A percentile compares a stretch with the other conserved stretches of the same genome.
Evolutionary conservation across 1,140 invertebrate species (phyloP).

Genomic region (Doryteuthis pealeii): DNA sequence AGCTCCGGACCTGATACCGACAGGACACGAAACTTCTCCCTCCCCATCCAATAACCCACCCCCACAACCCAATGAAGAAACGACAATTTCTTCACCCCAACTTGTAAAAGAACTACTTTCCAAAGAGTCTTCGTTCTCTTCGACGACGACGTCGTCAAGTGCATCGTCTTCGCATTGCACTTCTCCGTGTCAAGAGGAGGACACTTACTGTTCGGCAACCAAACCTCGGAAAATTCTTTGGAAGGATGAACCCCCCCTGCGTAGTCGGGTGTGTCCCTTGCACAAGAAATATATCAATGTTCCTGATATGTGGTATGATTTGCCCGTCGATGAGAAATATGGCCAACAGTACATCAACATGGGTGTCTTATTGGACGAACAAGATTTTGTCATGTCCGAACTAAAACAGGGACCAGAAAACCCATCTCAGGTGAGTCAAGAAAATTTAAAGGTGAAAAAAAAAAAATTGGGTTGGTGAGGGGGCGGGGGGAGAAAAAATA

Average conservation of each 20-base stretch:
- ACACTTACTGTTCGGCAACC: neutral
- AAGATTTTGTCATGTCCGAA: slow-evolving; percentile 49
- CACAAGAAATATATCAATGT: slow-evolving; percentile 46
- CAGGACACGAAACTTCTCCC: neutral
- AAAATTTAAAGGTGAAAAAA: too few species aligned
- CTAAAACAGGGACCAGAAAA: slow-evolving; percentile 47
- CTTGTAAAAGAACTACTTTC: neutral
- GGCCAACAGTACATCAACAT: slow-evolving; percentile 46
- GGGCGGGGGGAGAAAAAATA: too few species aligned
- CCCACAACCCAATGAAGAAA: neutral
- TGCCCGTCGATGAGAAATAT: slow-evolving; percentile 53
- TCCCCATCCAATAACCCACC: neutral
- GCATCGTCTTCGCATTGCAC: neutral
- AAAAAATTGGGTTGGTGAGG: too few species aligned
- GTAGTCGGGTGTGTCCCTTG: neutral
- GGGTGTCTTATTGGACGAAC: slow-evolving; percentile 48
- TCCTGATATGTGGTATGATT: slow-evolving; percentile 51
- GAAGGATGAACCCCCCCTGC: slow-evolving; percentile 34
- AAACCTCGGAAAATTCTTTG: slow-evolving; percentile 40
- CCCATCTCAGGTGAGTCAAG: slow-evolving; percentile 42
- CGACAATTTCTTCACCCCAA: neutral
- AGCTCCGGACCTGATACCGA: slow-evolving; percentile 11
- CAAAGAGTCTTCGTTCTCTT: neutral
- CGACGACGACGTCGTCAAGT: too few species aligned
- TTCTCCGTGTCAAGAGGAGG: neutral